Evolutionary conservation across 2,888 invertebrate species (phyloP), one percentile per base, ranked within the genome.

Genomic region (Chaitophorus viminalis): DNA sequence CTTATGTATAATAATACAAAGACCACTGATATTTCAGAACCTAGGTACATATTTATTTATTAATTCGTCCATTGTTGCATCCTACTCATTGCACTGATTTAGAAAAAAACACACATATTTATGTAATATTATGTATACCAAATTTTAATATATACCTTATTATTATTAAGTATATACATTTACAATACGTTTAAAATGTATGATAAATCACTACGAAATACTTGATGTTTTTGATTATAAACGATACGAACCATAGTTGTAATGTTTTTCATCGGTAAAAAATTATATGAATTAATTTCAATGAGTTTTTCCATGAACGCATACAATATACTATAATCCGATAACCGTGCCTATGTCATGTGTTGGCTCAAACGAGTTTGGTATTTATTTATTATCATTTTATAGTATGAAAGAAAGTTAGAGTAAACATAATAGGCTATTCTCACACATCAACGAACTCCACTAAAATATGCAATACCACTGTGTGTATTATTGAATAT

Each of bases 41-140:
- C 54, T 31, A 77, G 33, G 33, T 14, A 78, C 33, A 25, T 29
- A 78, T 78, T 54, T 78, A 33, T 54, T 18, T 74, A 75, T 75
- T 70, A 78, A 78, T 78, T 54, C 54, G 14, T 54, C 78, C 78
- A 54, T 78, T 78, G 78, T 54, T 78, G 31, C 78, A 11, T 54
- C 78, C 78, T 78, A 78, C 78, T 25, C 78, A 25, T 54, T 76
- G 76, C 46, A 76, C 76, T 46, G 46, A 76, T 76, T 76, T n/a
- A n/a, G 29, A 75, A 74, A n/a, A 14, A 75, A 3, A 60, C 21
- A 60, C 25, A 60, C 60, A 60, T 39, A 29, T 21, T n/a, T n/a
- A 3, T 36, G 14, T 46, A 46, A 46, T 46, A 46, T 46, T 46
- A 18, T 46, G 18, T 18, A 76, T 76, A 46, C 29, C 9, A n/a